Evolutionary conservation across 2,888 invertebrate genomes (phyloP), one percentile per base, ranked within the genome.

Genomic region (Plebejus anna): DNA sequence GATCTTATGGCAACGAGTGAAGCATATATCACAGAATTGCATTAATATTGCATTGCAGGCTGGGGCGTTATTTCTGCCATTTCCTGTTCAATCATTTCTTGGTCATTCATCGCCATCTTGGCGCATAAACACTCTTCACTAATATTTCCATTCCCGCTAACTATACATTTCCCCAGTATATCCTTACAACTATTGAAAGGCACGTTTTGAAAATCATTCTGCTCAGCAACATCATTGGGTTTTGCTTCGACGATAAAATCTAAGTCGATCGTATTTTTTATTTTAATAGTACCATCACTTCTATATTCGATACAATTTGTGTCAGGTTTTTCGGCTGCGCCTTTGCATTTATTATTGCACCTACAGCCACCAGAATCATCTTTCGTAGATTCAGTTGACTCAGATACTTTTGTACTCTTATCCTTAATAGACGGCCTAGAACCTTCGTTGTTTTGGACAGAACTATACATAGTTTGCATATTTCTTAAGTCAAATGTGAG

Each of bases 111-210:
- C 11, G 85, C 81, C 93, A 94, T 94, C 81, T 85, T 90, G 0
- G 91, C 93, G 81, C 94, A 93, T 0, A 93, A 81, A 79, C 94
- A 94, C 3, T 87, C 89, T 13, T 91, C 92, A 36, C 85, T 88
- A 4, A 90, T 89, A 4, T 84, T 87, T 1, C 89, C 88, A 80
- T 86, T 89, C 0, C 89, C 91, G 80, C 89, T 91, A 0, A 90
- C 91, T 78, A 94, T 90, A 79, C 94, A 94, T 76, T 88, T 91
- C 9, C 94, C 94, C 51, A 94, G 82, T 2, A 89, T 83, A 78
- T 84, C 91, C 81, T 90, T 91, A 80, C 94, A 94, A 80, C 90
- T 91, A 76, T 89, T 89, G 70, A 84, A 89, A 47, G 88, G 87
- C 36, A 89, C 80, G 72, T 71, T 79, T 66, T 81, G 79, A 76